Evolutionary conservation across 2,113 vertebrate species (phyloP).

Genomic region (Dicentrarchus labrax): DNA sequence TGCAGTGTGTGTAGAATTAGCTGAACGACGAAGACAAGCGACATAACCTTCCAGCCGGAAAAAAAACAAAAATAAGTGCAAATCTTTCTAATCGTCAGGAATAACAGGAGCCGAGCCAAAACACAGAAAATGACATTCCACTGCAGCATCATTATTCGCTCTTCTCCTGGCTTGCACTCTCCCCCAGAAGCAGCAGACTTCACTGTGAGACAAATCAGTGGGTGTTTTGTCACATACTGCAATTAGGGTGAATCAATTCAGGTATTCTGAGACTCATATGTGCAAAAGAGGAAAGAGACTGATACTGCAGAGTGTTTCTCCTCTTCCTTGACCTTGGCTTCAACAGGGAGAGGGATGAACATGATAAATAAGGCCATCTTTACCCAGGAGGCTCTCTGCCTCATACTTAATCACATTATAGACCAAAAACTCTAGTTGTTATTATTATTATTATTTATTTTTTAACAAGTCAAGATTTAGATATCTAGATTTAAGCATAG

Average conservation of each 20-base stretch:
- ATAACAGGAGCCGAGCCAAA: conserved; percentile 49
- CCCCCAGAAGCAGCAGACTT: conserved; percentile 43
- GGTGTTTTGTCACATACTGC: conserved; percentile 64
- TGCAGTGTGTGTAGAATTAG: conserved; percentile 57
- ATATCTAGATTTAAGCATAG: no score
- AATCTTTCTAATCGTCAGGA: conserved; percentile 56
- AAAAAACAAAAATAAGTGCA: conserved; percentile 17
- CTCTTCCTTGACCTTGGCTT: conserved; percentile 56
- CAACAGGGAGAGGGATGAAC: conserved; percentile 20
- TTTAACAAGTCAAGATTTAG: background rate
- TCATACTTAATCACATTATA: conserved; percentile 6
- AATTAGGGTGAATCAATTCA: conserved; percentile 69
- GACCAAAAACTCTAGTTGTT: background rate
- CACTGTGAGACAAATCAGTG: conserved; percentile 60
- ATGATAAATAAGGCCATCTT: conserved; percentile 34
- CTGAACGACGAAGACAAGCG: conserved; percentile 33
- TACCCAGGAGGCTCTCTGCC: background rate
- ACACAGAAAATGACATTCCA: conserved; percentile 42
- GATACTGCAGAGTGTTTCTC: conserved; percentile 32
- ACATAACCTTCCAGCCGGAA: conserved; percentile 56
- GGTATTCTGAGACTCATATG: conserved; percentile 54
- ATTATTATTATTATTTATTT: background rate
- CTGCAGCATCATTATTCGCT: conserved; percentile 59
- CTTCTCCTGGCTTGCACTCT: conserved; percentile 40
- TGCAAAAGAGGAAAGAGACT: conserved; percentile 11